phyloP scores from a whole-genome alignment of 2,888 invertebrate species.

The Acanthosepion lycidas region DNA sequence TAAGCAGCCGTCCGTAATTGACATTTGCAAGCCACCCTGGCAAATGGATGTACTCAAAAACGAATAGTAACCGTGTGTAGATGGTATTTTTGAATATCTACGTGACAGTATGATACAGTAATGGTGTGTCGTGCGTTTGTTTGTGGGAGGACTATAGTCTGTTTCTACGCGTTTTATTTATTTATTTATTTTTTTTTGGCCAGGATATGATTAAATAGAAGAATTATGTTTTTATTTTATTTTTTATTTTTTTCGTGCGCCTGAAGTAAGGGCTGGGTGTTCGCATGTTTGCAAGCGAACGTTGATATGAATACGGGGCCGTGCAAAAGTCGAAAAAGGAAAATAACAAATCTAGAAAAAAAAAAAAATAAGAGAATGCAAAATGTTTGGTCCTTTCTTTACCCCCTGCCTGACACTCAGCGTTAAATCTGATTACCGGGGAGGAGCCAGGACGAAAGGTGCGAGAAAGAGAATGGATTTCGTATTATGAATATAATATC shows the following conservation, averaged over 20 bases:
- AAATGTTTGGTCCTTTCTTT: not conserved
- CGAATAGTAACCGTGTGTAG: no score
- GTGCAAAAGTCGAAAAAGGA: no score
- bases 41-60: no score
- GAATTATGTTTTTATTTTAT: no score
- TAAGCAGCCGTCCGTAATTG: no score
- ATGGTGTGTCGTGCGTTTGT: not conserved
- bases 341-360: not conserved
- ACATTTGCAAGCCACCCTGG: no score
- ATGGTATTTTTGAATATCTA: no score
- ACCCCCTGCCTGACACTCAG: not conserved
- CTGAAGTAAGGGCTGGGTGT: not conserved
- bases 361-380: not conserved
- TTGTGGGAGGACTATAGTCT: not conserved
- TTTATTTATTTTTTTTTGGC: no score
- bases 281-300: not conserved
- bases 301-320: not conserved
- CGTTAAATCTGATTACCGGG: not conserved
- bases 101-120: no score
- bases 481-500: not conserved
- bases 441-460: not conserved
- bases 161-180: no score
- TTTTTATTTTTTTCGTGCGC: not conserved
- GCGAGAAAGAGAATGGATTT: not conserved
- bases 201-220: no score